Conservation (phyloP, 2,797 vertebrate species). For the Falco biarmicus region DNA sequence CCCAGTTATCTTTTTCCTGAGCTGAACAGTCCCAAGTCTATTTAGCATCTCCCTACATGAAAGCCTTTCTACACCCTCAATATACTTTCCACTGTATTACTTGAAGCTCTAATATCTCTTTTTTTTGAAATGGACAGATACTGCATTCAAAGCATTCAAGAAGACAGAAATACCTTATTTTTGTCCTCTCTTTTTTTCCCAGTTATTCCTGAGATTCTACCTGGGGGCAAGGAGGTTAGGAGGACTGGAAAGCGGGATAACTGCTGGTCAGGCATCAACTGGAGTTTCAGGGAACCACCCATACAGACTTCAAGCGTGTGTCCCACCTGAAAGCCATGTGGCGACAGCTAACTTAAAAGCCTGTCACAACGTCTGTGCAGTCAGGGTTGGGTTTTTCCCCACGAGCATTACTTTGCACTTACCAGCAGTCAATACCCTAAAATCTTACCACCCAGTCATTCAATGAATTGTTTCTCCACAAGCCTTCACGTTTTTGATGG, state of each 20-base stretch:
- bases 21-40: neutral
- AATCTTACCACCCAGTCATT: neutral
- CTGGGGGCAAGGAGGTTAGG: neutral
- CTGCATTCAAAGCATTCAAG: neutral
- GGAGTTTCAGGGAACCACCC: neutral
- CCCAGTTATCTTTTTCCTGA: neutral
- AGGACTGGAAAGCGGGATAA: neutral
- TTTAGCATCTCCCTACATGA: neutral
- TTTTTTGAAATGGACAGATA: neutral
- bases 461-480: neutral
- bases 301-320: neutral
- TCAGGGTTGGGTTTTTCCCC: fast-evolving
- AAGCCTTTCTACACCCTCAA: neutral
- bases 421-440: neutral
- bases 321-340: neutral
- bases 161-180: neutral
- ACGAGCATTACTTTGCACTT: neutral
- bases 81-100: neutral
- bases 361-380: neutral
- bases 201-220: neutral
- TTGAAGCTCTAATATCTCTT: neutral
- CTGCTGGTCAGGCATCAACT: neutral
- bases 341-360: neutral
- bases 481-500: neutral
- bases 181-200: neutral